Evolutionary conservation across 2,888 invertebrate species (phyloP).

Genomic region (Aporophyla lueneburgensis): DNA sequence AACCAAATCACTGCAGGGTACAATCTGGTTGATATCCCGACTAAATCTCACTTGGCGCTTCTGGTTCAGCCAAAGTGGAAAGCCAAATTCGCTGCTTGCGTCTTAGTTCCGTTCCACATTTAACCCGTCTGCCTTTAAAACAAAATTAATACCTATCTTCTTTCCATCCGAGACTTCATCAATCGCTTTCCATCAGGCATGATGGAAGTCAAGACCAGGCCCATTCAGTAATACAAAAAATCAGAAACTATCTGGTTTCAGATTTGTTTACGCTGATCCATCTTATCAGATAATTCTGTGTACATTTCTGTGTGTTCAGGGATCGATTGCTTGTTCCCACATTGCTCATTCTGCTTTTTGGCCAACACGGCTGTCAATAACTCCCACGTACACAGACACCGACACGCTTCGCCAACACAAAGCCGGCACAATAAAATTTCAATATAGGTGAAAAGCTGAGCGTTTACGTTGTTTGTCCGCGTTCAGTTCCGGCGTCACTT

Average conservation of each 20-base stretch:
- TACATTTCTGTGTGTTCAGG: background rate
- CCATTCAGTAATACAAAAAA: too few relatives aligned
- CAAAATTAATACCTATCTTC: too few relatives aligned
- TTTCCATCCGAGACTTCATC: too few relatives aligned
- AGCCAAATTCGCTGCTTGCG: too few relatives aligned
- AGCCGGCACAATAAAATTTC: background rate
- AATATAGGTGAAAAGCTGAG: slow-evolving; percentile 9
- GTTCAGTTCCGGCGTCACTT: background rate
- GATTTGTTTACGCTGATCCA: background rate
- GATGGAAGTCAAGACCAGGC: too few relatives aligned
- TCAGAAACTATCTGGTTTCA: background rate
- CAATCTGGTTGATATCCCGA: too few relatives aligned
- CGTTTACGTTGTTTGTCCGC: background rate
- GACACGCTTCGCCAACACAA: slow-evolving; percentile 1
- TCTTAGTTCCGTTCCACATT: too few relatives aligned
- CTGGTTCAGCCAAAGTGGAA: too few relatives aligned
- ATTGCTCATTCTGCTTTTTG: background rate
- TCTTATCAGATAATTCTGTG: background rate
- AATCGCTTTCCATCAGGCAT: too few relatives aligned
- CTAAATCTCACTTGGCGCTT: too few relatives aligned
- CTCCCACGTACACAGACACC: background rate
- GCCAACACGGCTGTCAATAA: background rate
- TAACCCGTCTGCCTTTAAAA: too few relatives aligned
- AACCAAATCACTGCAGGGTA: too few relatives aligned
- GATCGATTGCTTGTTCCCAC: background rate